These are phyloP conservation scores for Hemiscyllium ocellatum DNA, from an alignment of 2,113 vertebrate species.

Conservation along the genomic window DNA sequence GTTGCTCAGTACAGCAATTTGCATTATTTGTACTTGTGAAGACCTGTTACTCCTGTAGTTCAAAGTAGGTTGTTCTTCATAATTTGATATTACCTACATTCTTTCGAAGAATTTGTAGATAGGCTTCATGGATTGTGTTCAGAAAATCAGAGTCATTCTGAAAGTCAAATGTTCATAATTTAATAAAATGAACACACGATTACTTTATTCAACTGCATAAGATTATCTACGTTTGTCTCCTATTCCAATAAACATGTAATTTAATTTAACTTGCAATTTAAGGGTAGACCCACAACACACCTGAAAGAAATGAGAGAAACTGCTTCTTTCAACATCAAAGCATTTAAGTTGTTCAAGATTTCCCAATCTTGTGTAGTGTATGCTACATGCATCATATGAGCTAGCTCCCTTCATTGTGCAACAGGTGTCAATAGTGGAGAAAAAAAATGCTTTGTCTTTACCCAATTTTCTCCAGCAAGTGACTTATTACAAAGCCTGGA, in stretches of 20 bases:
- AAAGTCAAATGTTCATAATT: slow-evolving; percentile 39
- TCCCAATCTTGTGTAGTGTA: not conserved
- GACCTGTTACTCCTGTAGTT: not conserved
- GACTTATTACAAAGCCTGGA: not conserved
- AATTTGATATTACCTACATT: slow-evolving; percentile 73
- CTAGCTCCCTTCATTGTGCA: not conserved
- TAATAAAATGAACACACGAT: not conserved
- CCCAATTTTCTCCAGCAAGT: not conserved
- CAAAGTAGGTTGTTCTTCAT: slow-evolving; percentile 52
- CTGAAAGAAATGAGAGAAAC: not conserved
- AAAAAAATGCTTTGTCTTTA: not conserved
- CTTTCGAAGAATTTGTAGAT: slow-evolving; percentile 81
- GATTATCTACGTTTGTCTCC: not conserved
- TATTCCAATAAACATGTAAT: not conserved
- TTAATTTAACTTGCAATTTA: not conserved
- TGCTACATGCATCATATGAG: not conserved
- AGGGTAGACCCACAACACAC: not conserved
- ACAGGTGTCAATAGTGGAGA: not conserved
- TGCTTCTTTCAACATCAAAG: not conserved
- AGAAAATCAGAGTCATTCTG: slow-evolving; percentile 89
- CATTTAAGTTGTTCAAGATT: not conserved
- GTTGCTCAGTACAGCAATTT: slow-evolving; percentile 17
- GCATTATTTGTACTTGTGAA: not conserved
- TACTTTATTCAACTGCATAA: not conserved
- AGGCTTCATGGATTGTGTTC: slow-evolving; percentile 81